Evolutionary conservation across 2,113 vertebrate species (phyloP), one percentile per base, ranked within the genome.

Genomic region (Cochlearius cochlearius): DNA sequence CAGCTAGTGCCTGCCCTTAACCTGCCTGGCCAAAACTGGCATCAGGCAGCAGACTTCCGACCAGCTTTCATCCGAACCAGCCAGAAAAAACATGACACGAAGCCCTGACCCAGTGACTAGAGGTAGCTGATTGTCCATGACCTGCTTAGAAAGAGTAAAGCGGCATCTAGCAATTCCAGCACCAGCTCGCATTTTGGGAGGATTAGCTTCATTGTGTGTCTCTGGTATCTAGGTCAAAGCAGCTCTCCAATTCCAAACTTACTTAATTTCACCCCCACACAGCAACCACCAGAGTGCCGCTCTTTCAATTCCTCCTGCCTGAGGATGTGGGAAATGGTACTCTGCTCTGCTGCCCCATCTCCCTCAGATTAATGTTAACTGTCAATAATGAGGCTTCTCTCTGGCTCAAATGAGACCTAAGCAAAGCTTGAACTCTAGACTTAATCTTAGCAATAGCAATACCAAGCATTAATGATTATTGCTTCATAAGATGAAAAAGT

Each of bases 51-150:
- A 80, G 36, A 38, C 6, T 29, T 20, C 34, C 0, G 3, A 53
- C 23, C 7, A 67, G 43, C 68, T 77, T 91, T 47, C 36, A 32
- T 34, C 55, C 62, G 43, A 53, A 74, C 18, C 49, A 77, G 15
- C 19, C 74, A 55, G 69, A 50, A 26, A 39, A 59, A 23, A 0
- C 47, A 56, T 17, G n/a, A 15, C n/a, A 4, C 16, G 34, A 9
- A 19, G 17, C 59, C 41, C 63, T 45, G 11, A 64, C 4, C 29
- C 36, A 47, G 32, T 26, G 4, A 60, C 11, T 1, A 76, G 30
- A 32, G n/a, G 29, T 0, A 36, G 13, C 17, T 32, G 30, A 2
- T 10, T 38, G n/a, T 26, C 82, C 17, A 2, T 7, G 29, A 56
- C 10, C 20, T 73, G 77, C 45, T 56, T 47, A 64, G 4, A n/a